phyloP scores from a whole-genome alignment of 2,797 vertebrate species.

The Ctenopoma kingsleyae region DNA sequence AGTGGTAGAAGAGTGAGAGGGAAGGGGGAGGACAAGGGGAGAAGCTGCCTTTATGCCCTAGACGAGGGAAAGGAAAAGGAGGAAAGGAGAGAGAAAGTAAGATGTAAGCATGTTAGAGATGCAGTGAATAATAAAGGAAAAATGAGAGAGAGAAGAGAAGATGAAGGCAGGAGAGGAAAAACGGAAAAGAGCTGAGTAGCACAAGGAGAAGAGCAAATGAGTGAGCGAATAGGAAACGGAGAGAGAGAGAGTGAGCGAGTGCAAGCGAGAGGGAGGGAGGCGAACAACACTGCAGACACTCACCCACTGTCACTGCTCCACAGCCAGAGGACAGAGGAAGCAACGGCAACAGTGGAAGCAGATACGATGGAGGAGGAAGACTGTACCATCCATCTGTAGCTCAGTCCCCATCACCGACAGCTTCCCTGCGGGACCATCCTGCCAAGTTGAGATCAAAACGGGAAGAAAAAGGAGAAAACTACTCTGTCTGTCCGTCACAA shows the following conservation, averaged over 20 bases:
- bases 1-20: constrained; percentile 31
- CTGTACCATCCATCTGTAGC: constrained; percentile 83
- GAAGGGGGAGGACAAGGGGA: constrained; percentile 14
- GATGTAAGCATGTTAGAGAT: constrained; percentile 35
- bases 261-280: constrained; percentile 65
- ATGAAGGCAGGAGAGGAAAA: constrained; percentile 21
- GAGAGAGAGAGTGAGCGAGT: constrained; percentile 47
- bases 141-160: constrained; percentile 26
- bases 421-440: constrained; percentile 75
- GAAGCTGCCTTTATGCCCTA: constrained; percentile 56
- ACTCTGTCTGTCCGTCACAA: constrained; percentile 54
- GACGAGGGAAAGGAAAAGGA: constrained; percentile 22
- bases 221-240: constrained; percentile 59
- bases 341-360: constrained; percentile 62
- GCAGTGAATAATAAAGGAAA: constrained; percentile 43
- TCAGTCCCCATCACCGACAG: constrained; percentile 76
- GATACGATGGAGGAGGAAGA: constrained; percentile 71
- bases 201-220: constrained; percentile 53
- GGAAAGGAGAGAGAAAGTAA: constrained; percentile 37
- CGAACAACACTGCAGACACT: constrained; percentile 79
- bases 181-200: constrained; percentile 31
- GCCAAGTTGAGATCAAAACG: constrained; percentile 56
- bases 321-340: constrained; percentile 86
- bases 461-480: constrained; percentile 33
- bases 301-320: constrained; percentile 83